Evolutionary conservation across 1,140 invertebrate species (phyloP), one percentile per base, ranked within the genome.

Genomic region (Drosophila aff.): DNA sequence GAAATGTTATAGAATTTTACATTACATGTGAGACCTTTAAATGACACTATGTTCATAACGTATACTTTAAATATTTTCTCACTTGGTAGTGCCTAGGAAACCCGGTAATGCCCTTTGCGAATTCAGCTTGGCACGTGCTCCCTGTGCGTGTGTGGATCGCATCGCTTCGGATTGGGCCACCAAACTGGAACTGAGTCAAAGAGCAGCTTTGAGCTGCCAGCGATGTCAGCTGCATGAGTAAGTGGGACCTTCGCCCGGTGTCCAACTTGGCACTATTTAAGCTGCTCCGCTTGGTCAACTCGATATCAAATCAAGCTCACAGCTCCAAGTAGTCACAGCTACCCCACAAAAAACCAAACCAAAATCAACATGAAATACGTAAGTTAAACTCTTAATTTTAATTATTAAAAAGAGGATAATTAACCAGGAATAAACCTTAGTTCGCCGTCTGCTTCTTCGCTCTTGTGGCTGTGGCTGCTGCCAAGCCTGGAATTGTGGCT

Each of bases 301-400:
- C 47, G 28, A 52, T 46, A 89, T 89, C 85, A 89, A 85, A 85
- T 62, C 77, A 72, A 75, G 85, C 78, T 82, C 66, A 52, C 78
- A 81, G 85, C 72, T 89, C 64, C 73, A 80, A 91, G 68, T 79
- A 73, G 40, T 44, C 28, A 80, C 79, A 78, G 49, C 74, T 41
- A 67, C 3, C 36, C 23, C 57, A 81, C 36, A 38, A 38, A 68
- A 57, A 49, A 59, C 52, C 16, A 28, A 47, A 50, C 49, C 52
- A 43, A 76, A 55, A 82, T 77, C 90, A 92, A 66, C 71, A 91
- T 89, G 91, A 92, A 92, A 85, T 92, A 79, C 91, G 91, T 92
- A 85, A 21, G 21, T 21, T 21, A 21, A 21, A 1, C 21, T 21
- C 2, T 21, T 21, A 21, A 21, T 21, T 21, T 9, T 7, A 38